A percentile compares a stretch with the other conserved stretches of the same genome.
These are phyloP conservation scores for Amblyopsis hoosieri DNA, from an alignment of 2,797 vertebrate genomes.

Conservation along the genomic window DNA sequence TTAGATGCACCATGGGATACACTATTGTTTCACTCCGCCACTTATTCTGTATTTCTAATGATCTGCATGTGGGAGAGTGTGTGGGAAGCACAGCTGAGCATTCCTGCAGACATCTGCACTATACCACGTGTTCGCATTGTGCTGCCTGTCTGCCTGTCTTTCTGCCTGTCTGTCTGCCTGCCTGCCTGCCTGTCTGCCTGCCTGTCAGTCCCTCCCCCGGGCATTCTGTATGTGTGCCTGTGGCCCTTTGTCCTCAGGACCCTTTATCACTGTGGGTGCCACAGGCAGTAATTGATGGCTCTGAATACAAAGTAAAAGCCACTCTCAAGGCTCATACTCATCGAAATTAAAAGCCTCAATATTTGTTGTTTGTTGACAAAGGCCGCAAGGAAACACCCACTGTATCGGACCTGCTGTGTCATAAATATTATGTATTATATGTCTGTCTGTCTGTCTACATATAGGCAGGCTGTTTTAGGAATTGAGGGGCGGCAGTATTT, in stretches of 20 bases:
- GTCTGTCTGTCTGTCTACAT: no score
- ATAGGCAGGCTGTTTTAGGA: constrained; percentile 1
- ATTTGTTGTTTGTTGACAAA: no score
- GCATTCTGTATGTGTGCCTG: constrained; percentile 3
- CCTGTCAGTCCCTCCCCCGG: background rate
- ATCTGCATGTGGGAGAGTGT: constrained; percentile 63
- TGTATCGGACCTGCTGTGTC: no score
- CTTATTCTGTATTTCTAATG: constrained; percentile 63
- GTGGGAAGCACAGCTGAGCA: constrained; percentile 60
- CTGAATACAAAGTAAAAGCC: constrained; percentile 47
- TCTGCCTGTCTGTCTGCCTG: no score
- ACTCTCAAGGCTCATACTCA: constrained; percentile 55
- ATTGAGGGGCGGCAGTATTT: background rate
- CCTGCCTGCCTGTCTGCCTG: background rate
- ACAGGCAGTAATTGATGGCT: constrained; percentile 55
- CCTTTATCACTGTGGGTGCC: constrained; percentile 49
- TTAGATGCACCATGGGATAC: constrained; percentile 50
- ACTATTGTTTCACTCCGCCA: constrained; percentile 46
- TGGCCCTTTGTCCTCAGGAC: constrained; percentile 18
- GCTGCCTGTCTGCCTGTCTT: constrained; percentile 38
- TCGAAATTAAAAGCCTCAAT: constrained; percentile 63
- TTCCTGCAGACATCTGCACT: constrained; percentile 54
- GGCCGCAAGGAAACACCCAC: no score
- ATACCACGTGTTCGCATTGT: constrained; percentile 4
- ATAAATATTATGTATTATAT: no score